Evolutionary conservation across 2,888 invertebrate species (phyloP).

Genomic region (Tubulanus polymorphus): DNA sequence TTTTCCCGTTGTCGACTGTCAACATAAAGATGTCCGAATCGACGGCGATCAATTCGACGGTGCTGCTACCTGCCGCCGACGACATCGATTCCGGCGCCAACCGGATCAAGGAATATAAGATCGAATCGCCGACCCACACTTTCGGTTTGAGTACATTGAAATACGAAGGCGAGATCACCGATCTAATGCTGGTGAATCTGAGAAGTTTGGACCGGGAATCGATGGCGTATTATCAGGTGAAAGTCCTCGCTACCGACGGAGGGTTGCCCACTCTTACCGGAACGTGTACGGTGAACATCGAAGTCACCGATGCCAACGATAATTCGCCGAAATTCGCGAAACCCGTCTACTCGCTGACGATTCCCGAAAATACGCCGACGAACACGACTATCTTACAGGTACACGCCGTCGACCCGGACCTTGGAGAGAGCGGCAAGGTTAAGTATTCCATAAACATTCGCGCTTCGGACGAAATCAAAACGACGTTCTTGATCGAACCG

Average conservation of each 20-base stretch:
- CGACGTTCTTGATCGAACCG: background rate
- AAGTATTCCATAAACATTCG: background rate
- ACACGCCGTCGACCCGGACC: conserved; percentile 63
- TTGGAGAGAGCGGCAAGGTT: conserved; percentile 11
- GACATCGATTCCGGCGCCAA: conserved; percentile 11
- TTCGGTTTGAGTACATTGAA: conserved; percentile 16
- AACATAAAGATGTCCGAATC: conserved; percentile 1
- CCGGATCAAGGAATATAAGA: conserved; percentile 6
- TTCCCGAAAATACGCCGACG: conserved; percentile 75
- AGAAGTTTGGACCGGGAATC: conserved; percentile 1
- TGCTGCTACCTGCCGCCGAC: background rate
- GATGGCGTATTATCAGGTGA: background rate
- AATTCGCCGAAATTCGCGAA: conserved; percentile 59
- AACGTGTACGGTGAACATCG: background rate
- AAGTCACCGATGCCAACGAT: conserved; percentile 12
- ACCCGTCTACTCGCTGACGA: conserved; percentile 59
- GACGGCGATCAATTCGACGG: background rate
- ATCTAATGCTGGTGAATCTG: conserved; percentile 14
- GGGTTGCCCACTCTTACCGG: background rate
- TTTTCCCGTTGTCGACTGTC: background rate
- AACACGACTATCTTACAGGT: conserved; percentile 80
- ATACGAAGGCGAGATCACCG: conserved; percentile 14
- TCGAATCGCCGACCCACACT: background rate
- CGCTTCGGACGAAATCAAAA: background rate
- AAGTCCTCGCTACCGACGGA: conserved; percentile 4